Evolutionary conservation across 2,888 invertebrate species (phyloP).

Genomic region (Bombylius major): DNA sequence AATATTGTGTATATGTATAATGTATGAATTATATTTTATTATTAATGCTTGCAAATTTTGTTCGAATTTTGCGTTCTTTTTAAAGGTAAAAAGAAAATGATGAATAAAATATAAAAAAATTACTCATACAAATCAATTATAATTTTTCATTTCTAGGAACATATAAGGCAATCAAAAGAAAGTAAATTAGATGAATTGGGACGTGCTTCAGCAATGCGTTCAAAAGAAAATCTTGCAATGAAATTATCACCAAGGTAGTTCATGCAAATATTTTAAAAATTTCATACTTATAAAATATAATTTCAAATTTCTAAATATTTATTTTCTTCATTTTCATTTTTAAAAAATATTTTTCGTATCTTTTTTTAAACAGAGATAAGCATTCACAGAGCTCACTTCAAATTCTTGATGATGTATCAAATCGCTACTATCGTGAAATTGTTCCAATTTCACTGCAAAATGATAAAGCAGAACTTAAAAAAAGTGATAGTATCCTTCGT

Average conservation of each 20-base stretch:
- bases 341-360: neutral
- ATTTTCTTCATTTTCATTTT: neutral
- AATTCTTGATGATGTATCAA: constrained; percentile 35
- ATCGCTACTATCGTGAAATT: constrained; percentile 33
- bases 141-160: constrained; percentile 40
- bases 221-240: constrained; percentile 34
- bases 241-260: constrained; percentile 17
- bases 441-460: constrained; percentile 28
- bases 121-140: too few relatives aligned
- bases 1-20: too few relatives aligned
- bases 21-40: too few relatives aligned
- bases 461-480: constrained; percentile 23
- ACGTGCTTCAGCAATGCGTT: constrained; percentile 32
- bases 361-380: constrained; percentile 25
- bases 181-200: constrained; percentile 61
- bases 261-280: neutral
- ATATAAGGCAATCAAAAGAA: constrained; percentile 67
- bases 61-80: too few relatives aligned
- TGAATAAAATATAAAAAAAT: too few relatives aligned
- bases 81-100: too few relatives aligned
- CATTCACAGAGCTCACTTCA: constrained; percentile 34
- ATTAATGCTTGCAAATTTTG: too few relatives aligned
- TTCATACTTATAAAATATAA: neutral
- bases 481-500: constrained; percentile 30
- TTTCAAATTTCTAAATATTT: neutral